Percentiles rank a stretch among this genome's conserved stretches.
Conservation (phyloP, 2,797 vertebrate species). For the Naso thynnoides region DNA sequence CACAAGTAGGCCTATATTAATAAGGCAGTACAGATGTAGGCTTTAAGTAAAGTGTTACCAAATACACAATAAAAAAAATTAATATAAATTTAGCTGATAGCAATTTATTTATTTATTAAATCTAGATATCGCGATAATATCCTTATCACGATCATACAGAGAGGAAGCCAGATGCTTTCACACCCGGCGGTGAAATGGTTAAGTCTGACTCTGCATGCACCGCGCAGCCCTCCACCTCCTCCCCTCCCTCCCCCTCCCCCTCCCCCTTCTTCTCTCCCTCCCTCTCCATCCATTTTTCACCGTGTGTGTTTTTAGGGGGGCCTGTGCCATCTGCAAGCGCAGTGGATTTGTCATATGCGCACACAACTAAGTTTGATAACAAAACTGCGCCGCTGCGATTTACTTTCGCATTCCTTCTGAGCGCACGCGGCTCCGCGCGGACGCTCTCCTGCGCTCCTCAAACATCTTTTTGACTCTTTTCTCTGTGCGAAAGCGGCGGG, state of each 20-base stretch:
- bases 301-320: slow-evolving; percentile 50
- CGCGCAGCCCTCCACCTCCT: slow-evolving; percentile 60
- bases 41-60: too few relatives aligned
- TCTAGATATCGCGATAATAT: too few relatives aligned
- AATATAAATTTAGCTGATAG: too few relatives aligned
- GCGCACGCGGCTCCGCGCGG: neutral
- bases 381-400: slow-evolving; percentile 3
- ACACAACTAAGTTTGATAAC: slow-evolving; percentile 61
- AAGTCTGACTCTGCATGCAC: slow-evolving; percentile 83
- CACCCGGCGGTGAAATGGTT: slow-evolving; percentile 76
- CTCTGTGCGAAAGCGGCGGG: slow-evolving; percentile 48
- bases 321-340: slow-evolving; percentile 66
- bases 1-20: too few relatives aligned
- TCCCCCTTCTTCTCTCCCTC: slow-evolving; percentile 12
- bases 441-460: neutral
- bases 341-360: slow-evolving; percentile 41
- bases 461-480: neutral
- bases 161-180: slow-evolving; percentile 12
- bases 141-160: too few relatives aligned
- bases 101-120: too few relatives aligned
- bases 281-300: slow-evolving; percentile 71
- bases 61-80: too few relatives aligned
- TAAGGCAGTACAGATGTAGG: too few relatives aligned
- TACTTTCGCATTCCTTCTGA: slow-evolving; percentile 1
- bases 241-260: neutral